Evolutionary conservation across 1,140 invertebrate species (phyloP).

Genomic region (Aleiodes sp.): DNA sequence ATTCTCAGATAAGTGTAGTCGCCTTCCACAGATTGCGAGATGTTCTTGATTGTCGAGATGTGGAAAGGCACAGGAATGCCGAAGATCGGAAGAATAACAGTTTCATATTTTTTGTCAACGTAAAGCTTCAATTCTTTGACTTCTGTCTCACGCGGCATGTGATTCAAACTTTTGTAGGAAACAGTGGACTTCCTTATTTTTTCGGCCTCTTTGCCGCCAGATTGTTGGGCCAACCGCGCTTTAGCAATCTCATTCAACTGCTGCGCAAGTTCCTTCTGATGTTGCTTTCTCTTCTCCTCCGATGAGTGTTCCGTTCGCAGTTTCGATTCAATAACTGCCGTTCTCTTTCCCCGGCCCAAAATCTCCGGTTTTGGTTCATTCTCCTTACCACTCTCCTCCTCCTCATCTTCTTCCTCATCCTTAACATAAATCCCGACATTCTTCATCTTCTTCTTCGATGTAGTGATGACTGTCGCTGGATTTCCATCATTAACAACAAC

Average conservation of each 20-base stretch:
- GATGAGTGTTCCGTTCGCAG: constrained; percentile 94
- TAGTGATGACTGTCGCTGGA: constrained; percentile 88
- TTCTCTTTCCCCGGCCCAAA: constrained; percentile 84
- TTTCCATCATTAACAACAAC: constrained; percentile 88
- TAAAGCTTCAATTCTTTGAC: constrained; percentile 94
- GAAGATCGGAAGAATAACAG: constrained; percentile 95
- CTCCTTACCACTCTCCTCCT: constrained; percentile 78
- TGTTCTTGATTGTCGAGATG: constrained; percentile 99
- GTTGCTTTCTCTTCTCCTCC: constrained; percentile 96
- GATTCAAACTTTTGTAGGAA: constrained; percentile 92
- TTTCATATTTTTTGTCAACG: constrained; percentile 98
- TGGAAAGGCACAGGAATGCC: constrained; percentile 97
- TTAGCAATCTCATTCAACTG: constrained; percentile 92
- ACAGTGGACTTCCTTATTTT: constrained; percentile 93
- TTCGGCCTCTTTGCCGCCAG: constrained; percentile 85
- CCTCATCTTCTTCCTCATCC: constrained; percentile 89
- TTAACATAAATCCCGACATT: constrained; percentile 97
- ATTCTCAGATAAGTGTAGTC: constrained; percentile 99
- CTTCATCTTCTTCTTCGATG: constrained; percentile 95
- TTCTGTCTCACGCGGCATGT: constrained; percentile 94
- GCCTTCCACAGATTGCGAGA: constrained; percentile 97
- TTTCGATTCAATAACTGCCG: constrained; percentile 94
- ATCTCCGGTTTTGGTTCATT: constrained; percentile 72
- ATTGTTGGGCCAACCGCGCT: constrained; percentile 88
- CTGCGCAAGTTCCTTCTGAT: constrained; percentile 94